These are phyloP conservation scores for Alcis repandata DNA, from an alignment of 2,888 invertebrate genomes.

Conservation along the genomic window DNA sequence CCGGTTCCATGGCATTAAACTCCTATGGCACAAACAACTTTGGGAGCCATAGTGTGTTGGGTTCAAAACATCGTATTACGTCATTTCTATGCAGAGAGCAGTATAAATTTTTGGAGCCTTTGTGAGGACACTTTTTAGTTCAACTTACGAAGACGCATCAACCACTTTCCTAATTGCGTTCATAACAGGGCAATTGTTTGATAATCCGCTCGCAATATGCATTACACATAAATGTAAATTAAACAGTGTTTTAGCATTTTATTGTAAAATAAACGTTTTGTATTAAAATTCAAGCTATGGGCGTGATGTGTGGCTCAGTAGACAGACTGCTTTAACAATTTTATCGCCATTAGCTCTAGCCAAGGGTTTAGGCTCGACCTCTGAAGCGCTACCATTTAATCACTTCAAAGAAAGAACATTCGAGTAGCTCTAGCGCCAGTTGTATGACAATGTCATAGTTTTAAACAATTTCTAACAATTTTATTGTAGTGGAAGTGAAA, in stretches of 20 bases:
- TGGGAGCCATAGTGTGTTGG: conserved; percentile 36
- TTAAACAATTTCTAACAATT: conserved; percentile 39
- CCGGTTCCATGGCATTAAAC: conserved; percentile 50
- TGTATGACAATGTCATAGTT: background rate
- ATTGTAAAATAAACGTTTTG: background rate
- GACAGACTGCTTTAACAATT: too few species aligned
- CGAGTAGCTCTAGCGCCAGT: background rate
- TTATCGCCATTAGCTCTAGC: too few species aligned
- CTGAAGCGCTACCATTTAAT: too few species aligned
- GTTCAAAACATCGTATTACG: conserved; percentile 37
- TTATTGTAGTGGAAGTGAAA: conserved; percentile 57
- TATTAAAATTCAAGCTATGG: background rate
- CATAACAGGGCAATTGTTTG: too few species aligned
- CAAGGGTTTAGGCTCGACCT: too few species aligned
- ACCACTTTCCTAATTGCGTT: background rate
- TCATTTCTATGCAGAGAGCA: conserved; percentile 31
- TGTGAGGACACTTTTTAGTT: too few species aligned
- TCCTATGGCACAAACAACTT: conserved; percentile 43
- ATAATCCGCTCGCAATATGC: too few species aligned
- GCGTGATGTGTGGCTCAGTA: background rate
- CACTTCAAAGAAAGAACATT: background rate
- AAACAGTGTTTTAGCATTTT: too few species aligned
- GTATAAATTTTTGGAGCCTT: background rate
- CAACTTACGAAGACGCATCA: background rate
- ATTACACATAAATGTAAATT: too few species aligned